Evolutionary conservation across 37 sponge, comb jelly and placozoan species (phyloP).

Genomic region (Beroe forskalii): DNA sequence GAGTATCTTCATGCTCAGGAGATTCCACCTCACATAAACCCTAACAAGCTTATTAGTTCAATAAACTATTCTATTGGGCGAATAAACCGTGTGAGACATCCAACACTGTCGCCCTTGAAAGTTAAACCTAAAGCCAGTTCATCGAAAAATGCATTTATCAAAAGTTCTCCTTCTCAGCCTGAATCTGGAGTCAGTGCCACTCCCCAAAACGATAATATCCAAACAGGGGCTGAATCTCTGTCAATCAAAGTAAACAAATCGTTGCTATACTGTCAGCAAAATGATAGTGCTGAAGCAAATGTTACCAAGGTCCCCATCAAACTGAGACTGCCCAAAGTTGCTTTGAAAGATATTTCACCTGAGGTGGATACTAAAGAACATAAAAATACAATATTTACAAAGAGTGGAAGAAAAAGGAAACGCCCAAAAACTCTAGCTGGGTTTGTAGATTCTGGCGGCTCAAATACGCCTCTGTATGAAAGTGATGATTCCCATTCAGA

Average conservation of each 20-base stretch:
- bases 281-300: slow-evolving; percentile 25
- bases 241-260: slow-evolving; percentile 1
- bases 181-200: background rate
- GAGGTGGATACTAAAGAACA: background rate
- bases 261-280: background rate
- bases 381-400: background rate
- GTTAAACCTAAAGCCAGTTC: background rate
- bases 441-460: slow-evolving; percentile 37
- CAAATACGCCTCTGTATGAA: slow-evolving; percentile 33
- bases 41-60: slow-evolving; percentile 36
- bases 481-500: slow-evolving; percentile 7
- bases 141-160: background rate
- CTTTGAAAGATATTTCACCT: background rate
- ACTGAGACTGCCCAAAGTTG: slow-evolving; percentile 36
- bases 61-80: slow-evolving; percentile 8
- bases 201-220: background rate
- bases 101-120: slow-evolving; percentile 1
- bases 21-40: slow-evolving; percentile 56
- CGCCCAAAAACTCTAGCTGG: slow-evolving; percentile 16
- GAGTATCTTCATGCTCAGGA: slow-evolving; percentile 62
- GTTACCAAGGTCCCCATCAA: background rate
- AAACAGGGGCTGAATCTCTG: background rate
- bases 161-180: background rate
- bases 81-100: background rate
- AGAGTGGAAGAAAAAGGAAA: slow-evolving; percentile 55